phyloP scores from a whole-genome alignment of 2,888 invertebrate genomes.

The Patella ulyssiponensis region DNA sequence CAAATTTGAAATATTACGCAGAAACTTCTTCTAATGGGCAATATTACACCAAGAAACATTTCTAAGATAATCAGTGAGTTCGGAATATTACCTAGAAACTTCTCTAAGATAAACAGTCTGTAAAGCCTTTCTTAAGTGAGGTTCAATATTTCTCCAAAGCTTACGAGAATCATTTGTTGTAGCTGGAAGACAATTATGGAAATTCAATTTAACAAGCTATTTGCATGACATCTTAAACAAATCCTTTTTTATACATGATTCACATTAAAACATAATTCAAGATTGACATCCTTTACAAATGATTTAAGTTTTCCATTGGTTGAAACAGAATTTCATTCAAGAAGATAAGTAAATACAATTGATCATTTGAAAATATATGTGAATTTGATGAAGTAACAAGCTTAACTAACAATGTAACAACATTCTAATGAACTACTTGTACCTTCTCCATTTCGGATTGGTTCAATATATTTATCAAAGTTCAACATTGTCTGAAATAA shows the following conservation, averaged over 20 bases:
- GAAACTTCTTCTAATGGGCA: not conserved
- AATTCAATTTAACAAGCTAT: not conserved
- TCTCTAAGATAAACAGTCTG: slow-evolving; percentile 82
- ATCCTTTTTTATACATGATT: not conserved
- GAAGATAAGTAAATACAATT: no score
- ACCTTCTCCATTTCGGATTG: slow-evolving; percentile 79
- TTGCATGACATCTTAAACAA: not conserved
- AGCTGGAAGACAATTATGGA: slow-evolving; percentile 67
- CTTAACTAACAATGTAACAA: no score
- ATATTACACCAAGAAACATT: not conserved
- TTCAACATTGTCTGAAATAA: slow-evolving; percentile 67
- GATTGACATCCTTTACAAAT: no score
- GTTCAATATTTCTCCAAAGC: slow-evolving; percentile 86
- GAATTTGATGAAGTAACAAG: no score
- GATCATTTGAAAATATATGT: no score
- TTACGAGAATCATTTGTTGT: slow-evolving; percentile 79
- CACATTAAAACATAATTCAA: not conserved
- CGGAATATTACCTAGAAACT: slow-evolving; percentile 61
- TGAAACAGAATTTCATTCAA: no score
- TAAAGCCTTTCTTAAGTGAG: slow-evolving; percentile 82
- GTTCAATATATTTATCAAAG: slow-evolving; percentile 85
- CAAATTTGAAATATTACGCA: not conserved
- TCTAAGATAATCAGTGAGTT: not conserved
- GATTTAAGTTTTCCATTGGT: no score
- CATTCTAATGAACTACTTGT: slow-evolving; percentile 19